Conservation (phyloP, 2,797 vertebrate genomes). For the Jordanella pulchra region DNA sequence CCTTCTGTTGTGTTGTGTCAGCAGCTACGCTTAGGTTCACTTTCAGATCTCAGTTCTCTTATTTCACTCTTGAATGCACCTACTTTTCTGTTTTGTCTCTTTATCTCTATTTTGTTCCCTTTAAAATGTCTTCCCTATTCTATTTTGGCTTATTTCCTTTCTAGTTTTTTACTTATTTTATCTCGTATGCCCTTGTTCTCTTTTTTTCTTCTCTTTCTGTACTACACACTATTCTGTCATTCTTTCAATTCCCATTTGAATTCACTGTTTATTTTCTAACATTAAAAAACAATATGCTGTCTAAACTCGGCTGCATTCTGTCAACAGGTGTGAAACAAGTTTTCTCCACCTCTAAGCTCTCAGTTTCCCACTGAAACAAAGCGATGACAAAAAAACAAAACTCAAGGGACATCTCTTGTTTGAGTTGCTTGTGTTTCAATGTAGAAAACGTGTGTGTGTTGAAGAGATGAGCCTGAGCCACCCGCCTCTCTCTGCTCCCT, state of each 20-base stretch:
- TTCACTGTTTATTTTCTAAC: not conserved
- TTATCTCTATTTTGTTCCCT: conserved; percentile 1
- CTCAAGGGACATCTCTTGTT: conserved; percentile 40
- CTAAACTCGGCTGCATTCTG: not conserved
- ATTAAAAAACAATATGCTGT: conserved; percentile 6
- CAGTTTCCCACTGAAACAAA: conserved; percentile 36
- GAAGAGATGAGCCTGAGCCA: conserved; percentile 48
- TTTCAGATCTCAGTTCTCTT: conserved; percentile 22
- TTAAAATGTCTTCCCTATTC: not conserved
- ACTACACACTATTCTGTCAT: no score
- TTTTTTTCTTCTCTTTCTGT: not conserved
- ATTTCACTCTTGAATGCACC: conserved; percentile 17
- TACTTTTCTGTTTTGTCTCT: conserved; percentile 2
- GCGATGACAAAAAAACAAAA: conserved; percentile 26
- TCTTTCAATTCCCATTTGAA: not conserved
- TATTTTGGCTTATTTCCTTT: not conserved
- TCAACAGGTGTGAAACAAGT: conserved; percentile 41
- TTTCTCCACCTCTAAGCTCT: conserved; percentile 27
- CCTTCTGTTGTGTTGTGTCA: conserved; percentile 14
- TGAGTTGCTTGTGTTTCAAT: conserved; percentile 33
- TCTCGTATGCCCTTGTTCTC: not conserved
- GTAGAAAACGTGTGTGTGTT: conserved; percentile 30
- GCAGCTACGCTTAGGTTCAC: conserved; percentile 18
- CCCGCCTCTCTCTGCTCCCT: conserved; percentile 43
- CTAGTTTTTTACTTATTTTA: not conserved